These are phyloP conservation scores for Cephus sareptanus DNA, from an alignment of 2,888 invertebrate species.

Conservation along the genomic window DNA sequence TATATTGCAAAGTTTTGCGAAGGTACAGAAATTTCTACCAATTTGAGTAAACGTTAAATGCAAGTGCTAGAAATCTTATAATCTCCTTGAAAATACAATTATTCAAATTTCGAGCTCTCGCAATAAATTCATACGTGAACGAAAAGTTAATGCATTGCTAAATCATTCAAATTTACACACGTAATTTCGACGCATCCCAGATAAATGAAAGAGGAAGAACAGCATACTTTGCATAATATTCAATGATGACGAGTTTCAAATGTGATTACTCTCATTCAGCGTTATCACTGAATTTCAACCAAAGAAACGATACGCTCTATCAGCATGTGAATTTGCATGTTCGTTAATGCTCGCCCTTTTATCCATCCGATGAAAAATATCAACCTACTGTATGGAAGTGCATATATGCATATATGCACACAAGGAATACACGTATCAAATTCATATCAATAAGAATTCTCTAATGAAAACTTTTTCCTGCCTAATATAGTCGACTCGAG, in stretches of 20 bases:
- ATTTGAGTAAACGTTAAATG: neutral
- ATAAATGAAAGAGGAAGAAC: neutral
- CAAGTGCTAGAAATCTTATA: neutral
- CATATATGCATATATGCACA: neutral
- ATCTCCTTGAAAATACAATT: neutral
- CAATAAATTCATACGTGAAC: neutral
- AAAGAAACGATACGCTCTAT: neutral
- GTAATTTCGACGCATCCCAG: neutral
- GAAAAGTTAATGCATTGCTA: neutral
- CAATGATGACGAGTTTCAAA: neutral
- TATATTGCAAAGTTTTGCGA: neutral
- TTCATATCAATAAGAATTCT: neutral
- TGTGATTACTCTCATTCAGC: neutral
- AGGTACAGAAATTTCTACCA: neutral
- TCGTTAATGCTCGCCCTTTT: neutral
- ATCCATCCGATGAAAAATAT: neutral
- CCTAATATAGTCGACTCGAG: neutral
- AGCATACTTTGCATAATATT: neutral
- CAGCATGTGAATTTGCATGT: neutral
- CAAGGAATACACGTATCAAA: neutral
- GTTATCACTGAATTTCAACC: neutral
- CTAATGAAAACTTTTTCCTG: neutral
- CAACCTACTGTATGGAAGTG: neutral
- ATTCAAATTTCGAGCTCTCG: neutral
- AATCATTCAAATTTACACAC: neutral